phyloP scores from a whole-genome alignment of 1,140 invertebrate species.

The Orius insidiosus region DNA sequence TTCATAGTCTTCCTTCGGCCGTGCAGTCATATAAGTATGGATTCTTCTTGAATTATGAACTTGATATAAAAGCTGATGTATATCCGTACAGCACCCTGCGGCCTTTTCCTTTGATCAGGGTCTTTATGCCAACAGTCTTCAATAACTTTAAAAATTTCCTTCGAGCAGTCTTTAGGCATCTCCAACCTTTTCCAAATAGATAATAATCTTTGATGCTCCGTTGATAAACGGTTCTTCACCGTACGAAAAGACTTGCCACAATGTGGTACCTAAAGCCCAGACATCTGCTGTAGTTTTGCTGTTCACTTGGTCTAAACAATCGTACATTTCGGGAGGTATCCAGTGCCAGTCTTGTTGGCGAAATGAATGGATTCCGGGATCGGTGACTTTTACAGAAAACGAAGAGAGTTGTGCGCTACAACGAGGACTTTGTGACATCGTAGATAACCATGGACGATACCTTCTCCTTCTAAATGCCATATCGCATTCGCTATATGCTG shows the following conservation, averaged over 20 bases:
- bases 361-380: slow-evolving; percentile 48
- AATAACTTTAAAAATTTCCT: slow-evolving; percentile 70
- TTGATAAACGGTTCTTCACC: slow-evolving; percentile 30
- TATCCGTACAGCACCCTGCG: slow-evolving; percentile 68
- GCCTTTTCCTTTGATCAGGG: slow-evolving; percentile 47
- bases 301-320: slow-evolving; percentile 43
- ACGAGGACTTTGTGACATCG: slow-evolving; percentile 68
- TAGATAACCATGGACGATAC: slow-evolving; percentile 68
- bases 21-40: slow-evolving; percentile 36
- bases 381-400: slow-evolving; percentile 59
- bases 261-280: slow-evolving; percentile 74
- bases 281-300: slow-evolving; percentile 51
- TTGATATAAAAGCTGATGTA: slow-evolving; percentile 61
- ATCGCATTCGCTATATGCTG: slow-evolving; percentile 58
- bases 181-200: slow-evolving; percentile 53
- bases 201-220: slow-evolving; percentile 30
- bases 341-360: slow-evolving; percentile 45
- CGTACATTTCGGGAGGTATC: slow-evolving; percentile 65
- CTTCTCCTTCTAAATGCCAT: slow-evolving; percentile 61
- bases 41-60: slow-evolving; percentile 38
- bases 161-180: slow-evolving; percentile 55
- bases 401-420: slow-evolving; percentile 41
- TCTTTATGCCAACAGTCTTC: slow-evolving; percentile 70
- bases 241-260: slow-evolving; percentile 78
- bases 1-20: neutral